Conservation (phyloP, 2,888 invertebrate species). For the Lycia hirtaria region DNA sequence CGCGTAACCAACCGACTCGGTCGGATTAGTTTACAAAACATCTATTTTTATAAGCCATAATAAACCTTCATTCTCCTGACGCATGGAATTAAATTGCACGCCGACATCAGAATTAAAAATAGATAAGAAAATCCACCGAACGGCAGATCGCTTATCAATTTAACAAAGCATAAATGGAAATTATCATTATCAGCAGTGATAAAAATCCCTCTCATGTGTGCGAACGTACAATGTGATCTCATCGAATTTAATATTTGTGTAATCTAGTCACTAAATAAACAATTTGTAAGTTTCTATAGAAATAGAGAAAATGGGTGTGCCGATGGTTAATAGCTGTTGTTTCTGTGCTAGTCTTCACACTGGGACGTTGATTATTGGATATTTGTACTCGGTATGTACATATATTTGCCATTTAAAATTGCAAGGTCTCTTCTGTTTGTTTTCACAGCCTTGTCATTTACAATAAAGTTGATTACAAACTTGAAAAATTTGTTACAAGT, state of each 20-base stretch:
- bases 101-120: conserved; percentile 18
- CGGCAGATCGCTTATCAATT: conserved; percentile 17
- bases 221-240: conserved; percentile 30
- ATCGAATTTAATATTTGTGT: conserved; percentile 18
- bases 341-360: conserved; percentile 67
- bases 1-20: too few relatives aligned
- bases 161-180: conserved; percentile 32
- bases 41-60: conserved; percentile 9
- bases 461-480: background rate
- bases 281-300: conserved; percentile 5
- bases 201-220: conserved; percentile 18
- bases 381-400: conserved; percentile 67
- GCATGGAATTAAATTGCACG: background rate
- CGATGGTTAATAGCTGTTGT: conserved; percentile 74
- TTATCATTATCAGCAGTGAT: conserved; percentile 38
- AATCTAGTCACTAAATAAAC: conserved; percentile 22
- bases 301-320: conserved; percentile 66
- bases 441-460: too few relatives aligned
- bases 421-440: too few relatives aligned
- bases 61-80: background rate
- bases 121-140: conserved; percentile 19
- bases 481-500: background rate
- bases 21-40: background rate
- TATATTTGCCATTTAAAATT: background rate
- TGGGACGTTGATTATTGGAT: conserved; percentile 74